Conservation (phyloP, 2,888 invertebrate genomes). For the Eupithecia pulchellata region DNA sequence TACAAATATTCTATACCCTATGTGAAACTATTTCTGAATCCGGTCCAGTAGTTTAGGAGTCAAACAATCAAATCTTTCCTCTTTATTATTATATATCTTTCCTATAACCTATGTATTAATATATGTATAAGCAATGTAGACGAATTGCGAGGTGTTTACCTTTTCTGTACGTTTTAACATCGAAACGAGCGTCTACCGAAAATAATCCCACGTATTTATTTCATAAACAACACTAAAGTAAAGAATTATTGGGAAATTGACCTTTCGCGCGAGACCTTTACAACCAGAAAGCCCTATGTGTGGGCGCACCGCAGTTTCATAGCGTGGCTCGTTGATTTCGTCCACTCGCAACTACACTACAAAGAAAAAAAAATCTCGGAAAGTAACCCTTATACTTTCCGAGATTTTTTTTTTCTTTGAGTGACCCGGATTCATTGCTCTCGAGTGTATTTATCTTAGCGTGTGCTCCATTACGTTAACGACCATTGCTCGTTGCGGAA, state of each 20-base stretch:
- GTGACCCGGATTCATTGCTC: too few relatives aligned
- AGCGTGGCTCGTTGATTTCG: conserved; percentile 66
- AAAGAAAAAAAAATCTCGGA: too few relatives aligned
- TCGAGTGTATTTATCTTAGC: conserved; percentile 76
- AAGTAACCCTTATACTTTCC: too few relatives aligned
- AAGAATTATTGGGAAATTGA: conserved; percentile 52
- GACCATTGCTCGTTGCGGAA: conserved; percentile 72
- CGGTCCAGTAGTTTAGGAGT: too few relatives aligned
- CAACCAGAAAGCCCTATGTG: conserved; percentile 49
- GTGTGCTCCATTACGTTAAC: conserved; percentile 75
- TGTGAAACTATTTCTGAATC: too few relatives aligned
- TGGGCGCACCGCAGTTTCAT: conserved; percentile 47
- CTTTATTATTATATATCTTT: too few relatives aligned
- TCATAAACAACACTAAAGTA: conserved; percentile 22
- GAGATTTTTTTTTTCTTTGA: too few relatives aligned
- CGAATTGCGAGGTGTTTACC: neutral
- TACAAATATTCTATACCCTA: too few relatives aligned
- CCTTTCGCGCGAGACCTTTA: conserved; percentile 53
- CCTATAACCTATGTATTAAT: neutral
- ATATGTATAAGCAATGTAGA: neutral
- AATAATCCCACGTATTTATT: conserved; percentile 4
- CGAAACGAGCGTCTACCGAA: neutral
- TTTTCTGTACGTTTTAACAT: neutral
- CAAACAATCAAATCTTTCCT: too few relatives aligned
- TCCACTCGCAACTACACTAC: conserved; percentile 64